Conservation (phyloP, 1,140 invertebrate species). For the Adelges cooleyi region DNA sequence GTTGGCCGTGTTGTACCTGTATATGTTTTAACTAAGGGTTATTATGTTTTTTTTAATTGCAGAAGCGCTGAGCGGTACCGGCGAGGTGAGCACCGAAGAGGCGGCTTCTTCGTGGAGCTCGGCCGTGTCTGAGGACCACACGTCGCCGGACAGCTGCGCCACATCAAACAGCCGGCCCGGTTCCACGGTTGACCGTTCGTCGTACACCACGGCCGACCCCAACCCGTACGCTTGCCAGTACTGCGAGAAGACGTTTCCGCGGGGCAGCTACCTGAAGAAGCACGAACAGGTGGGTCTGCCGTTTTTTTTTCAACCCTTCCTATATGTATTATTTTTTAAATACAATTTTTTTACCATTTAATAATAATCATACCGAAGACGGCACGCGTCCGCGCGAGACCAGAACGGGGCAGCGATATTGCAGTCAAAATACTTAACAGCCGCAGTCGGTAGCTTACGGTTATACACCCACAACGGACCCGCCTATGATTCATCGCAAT, state of each 20-base stretch:
- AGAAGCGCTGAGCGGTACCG: conserved; percentile 50
- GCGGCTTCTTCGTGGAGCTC: conserved; percentile 49
- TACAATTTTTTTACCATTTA: no score
- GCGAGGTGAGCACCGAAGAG: conserved; percentile 36
- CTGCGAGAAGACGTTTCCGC: conserved; percentile 81
- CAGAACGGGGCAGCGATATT: no score
- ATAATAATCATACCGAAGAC: no score
- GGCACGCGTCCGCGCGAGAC: no score
- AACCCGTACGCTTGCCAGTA: conserved; percentile 81
- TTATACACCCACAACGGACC: no score
- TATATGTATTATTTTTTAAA: no score
- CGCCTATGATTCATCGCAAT: no score
- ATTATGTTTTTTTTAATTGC: conserved; percentile 30
- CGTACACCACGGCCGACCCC: conserved; percentile 52
- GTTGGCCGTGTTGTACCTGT: no score
- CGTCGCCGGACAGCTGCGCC: conserved; percentile 36
- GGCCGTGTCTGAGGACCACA: conserved; percentile 40
- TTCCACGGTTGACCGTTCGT: conserved; percentile 32
- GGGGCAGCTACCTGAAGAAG: conserved; percentile 74
- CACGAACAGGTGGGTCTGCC: conserved; percentile 71
- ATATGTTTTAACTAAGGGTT: no score
- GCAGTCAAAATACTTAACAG: no score
- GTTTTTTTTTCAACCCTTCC: no score
- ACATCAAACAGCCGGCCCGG: conserved; percentile 17
- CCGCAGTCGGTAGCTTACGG: no score